These are phyloP conservation scores for Isotomurus palustris DNA, from an alignment of 2,888 invertebrate genomes.

Conservation along the genomic window DNA sequence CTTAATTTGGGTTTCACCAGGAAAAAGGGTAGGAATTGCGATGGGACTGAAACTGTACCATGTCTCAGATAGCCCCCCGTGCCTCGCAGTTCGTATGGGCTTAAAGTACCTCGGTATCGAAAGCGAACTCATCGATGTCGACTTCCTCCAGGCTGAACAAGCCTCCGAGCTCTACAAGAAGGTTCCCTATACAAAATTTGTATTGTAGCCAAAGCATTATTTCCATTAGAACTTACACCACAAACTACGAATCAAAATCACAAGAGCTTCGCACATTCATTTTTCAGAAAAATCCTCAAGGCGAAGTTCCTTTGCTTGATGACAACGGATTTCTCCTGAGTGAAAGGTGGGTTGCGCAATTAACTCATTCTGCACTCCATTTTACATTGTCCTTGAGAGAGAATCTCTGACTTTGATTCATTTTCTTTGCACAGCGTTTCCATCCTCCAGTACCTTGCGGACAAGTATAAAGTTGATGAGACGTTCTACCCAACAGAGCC, in stretches of 20 bases:
- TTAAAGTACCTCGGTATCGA: constrained; percentile 62
- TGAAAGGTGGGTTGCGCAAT: constrained; percentile 60
- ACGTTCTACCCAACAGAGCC: constrained; percentile 68
- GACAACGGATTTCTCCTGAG: constrained; percentile 73
- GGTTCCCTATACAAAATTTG: constrained; percentile 25
- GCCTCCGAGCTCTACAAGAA: constrained; percentile 43
- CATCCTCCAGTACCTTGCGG: constrained; percentile 67
- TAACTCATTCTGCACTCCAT: too few species aligned
- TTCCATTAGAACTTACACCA: background rate
- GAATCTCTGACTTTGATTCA: background rate
- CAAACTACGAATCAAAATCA: background rate
- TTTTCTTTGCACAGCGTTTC: constrained; percentile 54
- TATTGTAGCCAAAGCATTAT: background rate
- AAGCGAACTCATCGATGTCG: constrained; percentile 62
- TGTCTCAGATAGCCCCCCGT: constrained; percentile 73
- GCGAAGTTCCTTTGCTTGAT: constrained; percentile 64
- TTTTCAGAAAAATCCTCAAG: constrained; percentile 46
- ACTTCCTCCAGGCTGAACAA: constrained; percentile 68
- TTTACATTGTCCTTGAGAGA: background rate
- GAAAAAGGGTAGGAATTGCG: constrained; percentile 35
- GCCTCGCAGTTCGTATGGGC: constrained; percentile 66
- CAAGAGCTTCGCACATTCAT: background rate
- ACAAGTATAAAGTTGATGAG: constrained; percentile 64
- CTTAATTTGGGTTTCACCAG: background rate
- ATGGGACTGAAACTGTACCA: constrained; percentile 62